Percentiles rank a stretch among this genome's conserved stretches.
Conservation (phyloP, 2,888 invertebrate species). For the Abscondita cerata region DNA sequence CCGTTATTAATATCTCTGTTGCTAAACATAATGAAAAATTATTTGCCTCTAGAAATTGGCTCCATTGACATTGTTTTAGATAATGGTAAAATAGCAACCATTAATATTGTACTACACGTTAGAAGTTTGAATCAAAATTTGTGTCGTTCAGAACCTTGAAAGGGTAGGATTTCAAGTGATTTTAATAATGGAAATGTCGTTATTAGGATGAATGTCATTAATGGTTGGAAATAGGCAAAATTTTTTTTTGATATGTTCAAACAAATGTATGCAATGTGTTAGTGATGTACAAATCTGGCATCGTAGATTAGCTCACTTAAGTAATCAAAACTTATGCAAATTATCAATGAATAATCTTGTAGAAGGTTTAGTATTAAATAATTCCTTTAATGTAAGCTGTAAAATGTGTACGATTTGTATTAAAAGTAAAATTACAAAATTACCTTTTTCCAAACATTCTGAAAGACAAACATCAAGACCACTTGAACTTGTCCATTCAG, state of each 20-base stretch:
- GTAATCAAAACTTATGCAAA: conserved; percentile 40
- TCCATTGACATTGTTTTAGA: not conserved
- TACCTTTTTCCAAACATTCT: not conserved
- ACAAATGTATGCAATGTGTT: not conserved
- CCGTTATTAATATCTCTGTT: conserved; percentile 23
- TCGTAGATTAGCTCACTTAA: conserved; percentile 45
- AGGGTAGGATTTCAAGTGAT: not conserved
- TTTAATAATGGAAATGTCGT: not conserved
- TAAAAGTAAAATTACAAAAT: not conserved
- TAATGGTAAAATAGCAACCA: not conserved
- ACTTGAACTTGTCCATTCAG: not conserved
- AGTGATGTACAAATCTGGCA: conserved; percentile 44
- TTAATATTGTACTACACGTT: conserved; percentile 25
- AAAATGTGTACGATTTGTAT: not conserved
- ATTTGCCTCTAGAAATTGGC: conserved; percentile 29
- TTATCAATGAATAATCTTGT: conserved; percentile 33
- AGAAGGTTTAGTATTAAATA: not conserved
- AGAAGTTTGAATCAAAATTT: conserved; percentile 31
- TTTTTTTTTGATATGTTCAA: not conserved
- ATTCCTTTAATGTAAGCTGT: not conserved
- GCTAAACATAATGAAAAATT: conserved; percentile 27
- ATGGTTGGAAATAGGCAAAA: not conserved
- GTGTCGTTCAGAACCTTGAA: not conserved
- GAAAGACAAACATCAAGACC: not conserved
- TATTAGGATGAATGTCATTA: not conserved